Evolutionary conservation across 2,113 vertebrate genomes (phyloP).

Genomic region (Paratilapia polleni): DNA sequence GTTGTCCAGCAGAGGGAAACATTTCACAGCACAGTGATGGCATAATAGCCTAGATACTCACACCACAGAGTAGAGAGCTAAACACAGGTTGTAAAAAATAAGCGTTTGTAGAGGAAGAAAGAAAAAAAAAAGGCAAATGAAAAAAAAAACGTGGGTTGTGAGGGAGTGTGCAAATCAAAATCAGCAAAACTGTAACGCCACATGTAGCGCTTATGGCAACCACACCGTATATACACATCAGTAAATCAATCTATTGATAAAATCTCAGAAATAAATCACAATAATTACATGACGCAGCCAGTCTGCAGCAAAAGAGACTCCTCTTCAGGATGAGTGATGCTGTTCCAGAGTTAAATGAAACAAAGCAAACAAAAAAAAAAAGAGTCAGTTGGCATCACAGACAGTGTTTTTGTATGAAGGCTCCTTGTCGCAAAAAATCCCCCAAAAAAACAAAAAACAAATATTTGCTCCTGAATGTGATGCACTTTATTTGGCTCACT

Average conservation of each 20-base stretch:
- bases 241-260: constrained; percentile 49
- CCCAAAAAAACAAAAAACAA: constrained; percentile 14
- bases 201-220: constrained; percentile 11
- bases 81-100: not conserved
- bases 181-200: constrained; percentile 67
- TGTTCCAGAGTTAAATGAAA: not conserved
- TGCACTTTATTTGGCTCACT: constrained; percentile 22
- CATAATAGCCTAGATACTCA: not conserved
- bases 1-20: constrained; percentile 69
- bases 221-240: constrained; percentile 43
- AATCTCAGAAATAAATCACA: constrained; percentile 34
- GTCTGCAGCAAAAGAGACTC: not conserved
- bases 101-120: not conserved
- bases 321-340: not conserved
- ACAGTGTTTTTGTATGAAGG: constrained; percentile 19
- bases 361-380: not conserved
- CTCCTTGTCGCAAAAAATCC: constrained; percentile 19
- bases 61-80: constrained; percentile 1
- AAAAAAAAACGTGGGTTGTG: not conserved
- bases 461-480: constrained; percentile 24
- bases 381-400: constrained; percentile 6
- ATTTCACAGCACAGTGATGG: constrained; percentile 56
- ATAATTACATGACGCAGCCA: not conserved
- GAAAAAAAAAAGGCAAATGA: not conserved
- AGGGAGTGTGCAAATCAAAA: constrained; percentile 69